Conservation (phyloP, 2,888 invertebrate genomes). For the Melinopterus prodromus region DNA sequence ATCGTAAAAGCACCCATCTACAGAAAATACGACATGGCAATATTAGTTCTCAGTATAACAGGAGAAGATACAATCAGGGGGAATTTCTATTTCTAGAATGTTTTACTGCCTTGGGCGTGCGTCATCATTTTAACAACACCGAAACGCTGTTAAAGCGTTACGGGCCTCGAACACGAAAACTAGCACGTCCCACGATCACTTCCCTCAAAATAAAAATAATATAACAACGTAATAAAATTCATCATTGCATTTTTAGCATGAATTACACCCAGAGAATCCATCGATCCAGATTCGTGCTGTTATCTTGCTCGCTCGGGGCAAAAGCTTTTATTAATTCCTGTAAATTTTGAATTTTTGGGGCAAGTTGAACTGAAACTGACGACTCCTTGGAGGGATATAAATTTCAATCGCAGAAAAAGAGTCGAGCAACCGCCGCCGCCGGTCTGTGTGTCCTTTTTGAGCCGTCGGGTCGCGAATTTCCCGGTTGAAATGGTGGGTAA, state of each 20-base stretch:
- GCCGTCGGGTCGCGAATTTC: not conserved
- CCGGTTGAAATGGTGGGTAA: not conserved
- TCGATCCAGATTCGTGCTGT: not conserved
- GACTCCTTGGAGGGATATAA: constrained; percentile 30
- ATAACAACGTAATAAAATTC: not conserved
- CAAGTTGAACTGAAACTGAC: constrained; percentile 27
- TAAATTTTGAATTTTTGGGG: not conserved
- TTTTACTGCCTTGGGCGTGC: constrained; percentile 4
- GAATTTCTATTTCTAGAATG: not conserved
- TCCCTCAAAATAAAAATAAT: not conserved
- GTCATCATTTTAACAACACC: not conserved
- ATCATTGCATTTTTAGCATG: not conserved
- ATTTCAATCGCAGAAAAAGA: constrained; percentile 35
- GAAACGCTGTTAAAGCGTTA: not conserved
- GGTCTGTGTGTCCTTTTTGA: not conserved
- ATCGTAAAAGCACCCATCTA: not conserved
- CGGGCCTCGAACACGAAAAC: not conserved
- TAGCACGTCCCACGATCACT: not conserved
- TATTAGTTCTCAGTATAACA: not conserved
- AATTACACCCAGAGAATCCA: not conserved
- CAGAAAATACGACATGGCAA: not conserved
- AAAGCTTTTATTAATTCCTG: not conserved
- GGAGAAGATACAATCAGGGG: not conserved
- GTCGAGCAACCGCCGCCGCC: not conserved
- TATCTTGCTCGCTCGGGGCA: not conserved